phyloP scores from a whole-genome alignment of 1,140 invertebrate species.

The Drosophila watanabei region DNA sequence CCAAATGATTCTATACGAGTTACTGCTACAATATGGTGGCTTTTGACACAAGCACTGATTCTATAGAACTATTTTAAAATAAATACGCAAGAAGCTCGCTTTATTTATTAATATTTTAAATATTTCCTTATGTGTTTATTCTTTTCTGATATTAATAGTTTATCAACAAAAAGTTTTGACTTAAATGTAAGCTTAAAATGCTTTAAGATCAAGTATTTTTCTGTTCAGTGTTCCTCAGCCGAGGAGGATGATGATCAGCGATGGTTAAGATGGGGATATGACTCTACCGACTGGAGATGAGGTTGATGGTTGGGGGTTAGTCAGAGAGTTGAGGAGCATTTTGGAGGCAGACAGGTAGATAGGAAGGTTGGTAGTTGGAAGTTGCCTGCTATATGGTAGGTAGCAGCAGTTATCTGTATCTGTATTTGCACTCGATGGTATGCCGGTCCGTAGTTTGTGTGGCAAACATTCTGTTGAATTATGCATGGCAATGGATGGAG shows the following conservation, averaged over 20 bases:
- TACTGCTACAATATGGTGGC: not conserved
- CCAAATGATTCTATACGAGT: not conserved
- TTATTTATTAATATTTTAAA: not conserved
- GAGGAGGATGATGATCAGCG: slow-evolving; percentile 71
- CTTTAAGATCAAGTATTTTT: not conserved
- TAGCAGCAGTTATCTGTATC: slow-evolving; percentile 50
- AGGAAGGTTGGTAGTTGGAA: slow-evolving; percentile 46
- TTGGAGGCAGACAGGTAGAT: slow-evolving; percentile 49
- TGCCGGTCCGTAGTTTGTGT: slow-evolving; percentile 54
- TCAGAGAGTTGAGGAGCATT: slow-evolving; percentile 28
- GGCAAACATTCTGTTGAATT: slow-evolving; percentile 74
- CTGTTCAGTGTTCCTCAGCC: slow-evolving; percentile 15
- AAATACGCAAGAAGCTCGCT: not conserved
- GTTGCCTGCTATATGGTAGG: slow-evolving; percentile 37
- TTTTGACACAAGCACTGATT: not conserved
- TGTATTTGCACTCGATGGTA: slow-evolving; percentile 75
- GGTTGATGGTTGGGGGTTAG: slow-evolving; percentile 4
- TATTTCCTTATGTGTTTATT: not conserved
- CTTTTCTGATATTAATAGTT: not conserved
- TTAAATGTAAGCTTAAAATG: not conserved
- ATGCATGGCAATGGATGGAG: slow-evolving; percentile 57
- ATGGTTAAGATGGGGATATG: slow-evolving; percentile 59
- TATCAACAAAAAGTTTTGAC: not conserved
- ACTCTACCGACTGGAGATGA: slow-evolving; percentile 16
- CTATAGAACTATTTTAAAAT: not conserved